Percentiles rank a stretch among this genome's conserved stretches.
Evolutionary conservation across 2,113 vertebrate species (phyloP).

Genomic region (Dipodomys merriami): DNA sequence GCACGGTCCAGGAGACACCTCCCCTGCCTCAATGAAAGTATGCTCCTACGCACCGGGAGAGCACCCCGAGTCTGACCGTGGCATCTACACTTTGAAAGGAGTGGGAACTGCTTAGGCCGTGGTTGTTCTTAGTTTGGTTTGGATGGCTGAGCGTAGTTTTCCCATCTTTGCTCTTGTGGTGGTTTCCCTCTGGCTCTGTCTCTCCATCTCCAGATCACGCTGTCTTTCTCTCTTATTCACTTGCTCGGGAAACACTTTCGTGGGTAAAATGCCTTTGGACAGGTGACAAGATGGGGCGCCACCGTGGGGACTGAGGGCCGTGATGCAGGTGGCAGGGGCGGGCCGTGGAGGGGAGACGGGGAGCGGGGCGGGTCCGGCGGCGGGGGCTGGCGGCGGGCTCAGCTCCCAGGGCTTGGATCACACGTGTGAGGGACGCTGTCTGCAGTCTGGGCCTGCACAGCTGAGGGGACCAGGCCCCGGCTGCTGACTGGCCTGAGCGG

Average conservation of each 20-base stretch:
- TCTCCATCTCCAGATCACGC: not conserved
- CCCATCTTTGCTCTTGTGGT: rapidly evolving
- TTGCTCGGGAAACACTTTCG: not conserved
- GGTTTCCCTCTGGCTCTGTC: rapidly evolving
- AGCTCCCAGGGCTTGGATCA: no score
- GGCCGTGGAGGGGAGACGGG: not conserved
- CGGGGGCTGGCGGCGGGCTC: no score
- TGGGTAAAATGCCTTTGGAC: not conserved
- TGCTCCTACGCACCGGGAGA: not conserved
- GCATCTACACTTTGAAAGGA: not conserved
- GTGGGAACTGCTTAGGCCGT: rapidly evolving
- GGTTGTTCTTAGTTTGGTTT: rapidly evolving
- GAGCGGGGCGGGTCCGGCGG: not conserved
- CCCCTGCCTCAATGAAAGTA: not conserved
- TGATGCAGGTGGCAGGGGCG: not conserved
- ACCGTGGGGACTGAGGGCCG: rapidly evolving
- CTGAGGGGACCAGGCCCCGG: rapidly evolving
- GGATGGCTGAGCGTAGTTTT: not conserved
- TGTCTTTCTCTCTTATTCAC: not conserved
- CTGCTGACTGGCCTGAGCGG: not conserved
- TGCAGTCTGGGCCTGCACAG: rapidly evolving
- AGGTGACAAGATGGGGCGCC: not conserved
- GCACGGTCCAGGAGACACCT: not conserved
- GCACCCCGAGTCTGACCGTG: not conserved
- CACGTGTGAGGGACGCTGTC: no score